Conservation (phyloP, 2,113 vertebrate genomes). For the Bambusicola thoracicus region DNA sequence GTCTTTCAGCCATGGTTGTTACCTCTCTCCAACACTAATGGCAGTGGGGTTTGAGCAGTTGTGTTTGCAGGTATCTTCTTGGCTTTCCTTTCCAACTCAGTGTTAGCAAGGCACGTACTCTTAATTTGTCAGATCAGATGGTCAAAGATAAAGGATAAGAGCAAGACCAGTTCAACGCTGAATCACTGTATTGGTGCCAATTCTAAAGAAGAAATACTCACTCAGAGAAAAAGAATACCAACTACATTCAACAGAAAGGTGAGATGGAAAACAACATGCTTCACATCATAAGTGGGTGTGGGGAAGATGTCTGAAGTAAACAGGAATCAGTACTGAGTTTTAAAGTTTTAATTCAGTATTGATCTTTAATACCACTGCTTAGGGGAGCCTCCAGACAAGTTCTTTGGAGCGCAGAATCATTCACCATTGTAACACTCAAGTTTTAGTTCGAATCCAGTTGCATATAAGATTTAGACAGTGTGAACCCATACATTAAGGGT, state of each 20-base stretch:
- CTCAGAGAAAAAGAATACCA: background rate
- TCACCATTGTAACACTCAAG: background rate
- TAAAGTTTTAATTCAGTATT: background rate
- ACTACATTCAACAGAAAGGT: background rate
- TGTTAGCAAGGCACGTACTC: background rate
- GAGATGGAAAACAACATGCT: background rate
- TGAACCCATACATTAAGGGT: background rate
- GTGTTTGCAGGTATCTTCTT: background rate
- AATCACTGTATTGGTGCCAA: background rate
- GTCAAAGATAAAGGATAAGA: background rate
- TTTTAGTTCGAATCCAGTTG: background rate
- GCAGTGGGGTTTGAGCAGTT: background rate
- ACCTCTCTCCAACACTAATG: background rate
- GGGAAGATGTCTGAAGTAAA: background rate
- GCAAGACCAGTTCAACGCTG: background rate
- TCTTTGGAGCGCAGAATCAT: background rate
- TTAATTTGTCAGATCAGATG: background rate
- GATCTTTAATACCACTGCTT: background rate
- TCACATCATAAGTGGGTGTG: background rate
- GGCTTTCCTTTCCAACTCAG: background rate
- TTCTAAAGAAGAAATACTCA: background rate
- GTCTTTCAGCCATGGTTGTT: background rate
- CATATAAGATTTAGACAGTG: background rate
- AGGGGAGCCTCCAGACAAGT: background rate
- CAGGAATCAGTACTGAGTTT: background rate